phyloP scores from a whole-genome alignment of 37 sponge, comb jelly and placozoan genomes.

The Halisarca cf. caerulea region DNA sequence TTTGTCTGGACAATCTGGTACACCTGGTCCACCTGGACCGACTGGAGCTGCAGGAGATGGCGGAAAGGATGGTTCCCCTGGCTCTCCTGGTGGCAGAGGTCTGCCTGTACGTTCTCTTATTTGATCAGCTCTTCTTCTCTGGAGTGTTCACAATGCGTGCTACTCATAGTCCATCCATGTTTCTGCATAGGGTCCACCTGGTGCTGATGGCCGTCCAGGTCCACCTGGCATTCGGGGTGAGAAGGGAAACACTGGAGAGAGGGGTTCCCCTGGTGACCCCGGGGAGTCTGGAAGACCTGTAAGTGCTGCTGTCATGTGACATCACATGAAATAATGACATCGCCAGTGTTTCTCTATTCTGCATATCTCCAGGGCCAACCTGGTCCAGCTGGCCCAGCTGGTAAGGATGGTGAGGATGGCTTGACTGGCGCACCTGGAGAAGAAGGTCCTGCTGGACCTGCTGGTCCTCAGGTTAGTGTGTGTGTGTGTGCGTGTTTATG shows the following conservation, averaged over 20 bases:
- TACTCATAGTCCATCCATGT: no score
- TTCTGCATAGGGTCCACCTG: conserved; percentile 30
- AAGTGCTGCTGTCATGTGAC: conserved; percentile 19
- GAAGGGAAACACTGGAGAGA: conserved; percentile 65
- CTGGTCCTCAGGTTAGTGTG: conserved; percentile 10
- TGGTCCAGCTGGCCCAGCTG: conserved; percentile 15
- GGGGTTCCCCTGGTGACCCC: conserved; percentile 46
- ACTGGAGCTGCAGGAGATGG: conserved; percentile 48
- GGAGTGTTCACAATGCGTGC: no score
- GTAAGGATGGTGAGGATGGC: conserved; percentile 20
- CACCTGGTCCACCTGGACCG: conserved; percentile 49
- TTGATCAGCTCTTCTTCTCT: no score
- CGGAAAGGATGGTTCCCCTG: conserved; percentile 42
- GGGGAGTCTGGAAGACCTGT: not conserved
- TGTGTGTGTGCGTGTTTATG: no score
- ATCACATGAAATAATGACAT: no score
- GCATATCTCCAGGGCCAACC: conserved; percentile 1
- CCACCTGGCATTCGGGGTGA: conserved; percentile 67
- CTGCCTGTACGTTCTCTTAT: conserved; percentile 17
- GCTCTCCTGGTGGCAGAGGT: conserved; percentile 26
- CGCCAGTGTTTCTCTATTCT: not conserved
- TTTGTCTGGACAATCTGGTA: conserved; percentile 16
- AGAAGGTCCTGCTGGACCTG: not conserved
- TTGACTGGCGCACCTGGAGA: not conserved
- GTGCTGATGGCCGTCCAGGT: conserved; percentile 38